Base-by-base conservation (phyloP, 2,113 vertebrate species). In the Candoia aspera region DNA sequence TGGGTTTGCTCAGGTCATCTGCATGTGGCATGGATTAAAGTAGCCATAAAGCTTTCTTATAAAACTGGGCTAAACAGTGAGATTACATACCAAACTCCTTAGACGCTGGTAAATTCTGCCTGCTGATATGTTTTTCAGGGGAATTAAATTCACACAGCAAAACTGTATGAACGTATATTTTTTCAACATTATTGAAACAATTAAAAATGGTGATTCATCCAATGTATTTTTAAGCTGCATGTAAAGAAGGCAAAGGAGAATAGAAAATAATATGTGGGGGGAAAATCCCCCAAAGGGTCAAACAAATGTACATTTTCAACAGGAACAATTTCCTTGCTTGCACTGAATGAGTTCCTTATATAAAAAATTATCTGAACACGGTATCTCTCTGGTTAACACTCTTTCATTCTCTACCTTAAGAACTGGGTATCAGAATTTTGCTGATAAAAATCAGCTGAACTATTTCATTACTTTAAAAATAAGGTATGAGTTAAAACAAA, bases 21-120 rank as follows among this genome's bases (percentile, higher is more conserved):
- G 88, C 96, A 96, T 97, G 96, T 97, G 97, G 97, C 84, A 1
- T 17, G 96, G 98, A 98, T 98, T 98, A 97, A 96, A 95, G 93
- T 87, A 93, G 94, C 91, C 92, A 96, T 73, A 90, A 95, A 95
- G 87, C 92, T 95, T 96, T 94, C 87, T 95, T 96, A 97, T 92
- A 89, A 92, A 89, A 90, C 17, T 4, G 26, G 89, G 93, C 87
- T 12, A 91, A 94, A 93, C 73, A 10, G 0, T 1, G 0, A 33
- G 87, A 90, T 93, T 94, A 93, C 10, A 84, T 49, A 90, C 46
- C 86, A 94, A 60, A 86, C 24, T 2, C 29, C 1, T 37, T 53
- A 93, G 95, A 46, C 0, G 0, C 93, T 90, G 88, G 64, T 91
- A 62, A 84, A 88, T 62, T 49, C 49, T 15, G n/a, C 57, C 2